phyloP scores from a whole-genome alignment of 1,140 invertebrate species.

The Delia radicum region DNA sequence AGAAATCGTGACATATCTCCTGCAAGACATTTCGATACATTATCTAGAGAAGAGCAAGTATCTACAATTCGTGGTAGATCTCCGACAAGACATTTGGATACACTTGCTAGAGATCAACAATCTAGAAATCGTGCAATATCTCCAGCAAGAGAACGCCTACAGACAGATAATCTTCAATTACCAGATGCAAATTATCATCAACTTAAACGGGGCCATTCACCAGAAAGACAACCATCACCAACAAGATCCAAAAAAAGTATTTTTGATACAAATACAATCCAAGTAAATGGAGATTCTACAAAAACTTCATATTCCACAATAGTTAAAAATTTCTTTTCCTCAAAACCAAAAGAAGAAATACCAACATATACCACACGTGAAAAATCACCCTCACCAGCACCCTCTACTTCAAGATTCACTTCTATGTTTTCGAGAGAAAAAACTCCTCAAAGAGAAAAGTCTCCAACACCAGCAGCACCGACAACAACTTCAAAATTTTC shows the following conservation, averaged over 20 bases:
- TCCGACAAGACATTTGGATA: neutral
- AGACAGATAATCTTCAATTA: neutral
- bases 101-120: neutral
- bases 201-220: constrained; percentile 46
- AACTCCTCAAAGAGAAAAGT: constrained; percentile 36
- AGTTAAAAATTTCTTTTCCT: constrained; percentile 45
- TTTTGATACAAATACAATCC: constrained; percentile 13
- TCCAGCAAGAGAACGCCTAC: neutral
- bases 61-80: neutral
- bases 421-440: neutral
- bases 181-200: constrained; percentile 13
- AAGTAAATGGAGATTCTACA: constrained; percentile 30
- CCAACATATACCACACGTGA: constrained; percentile 10
- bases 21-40: neutral
- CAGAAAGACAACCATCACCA: constrained; percentile 41
- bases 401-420: neutral
- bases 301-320: constrained; percentile 45
- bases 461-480: constrained; percentile 34
- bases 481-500: neutral
- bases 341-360: constrained; percentile 28
- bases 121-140: neutral
- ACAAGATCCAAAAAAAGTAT: constrained; percentile 27
- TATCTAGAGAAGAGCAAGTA: neutral
- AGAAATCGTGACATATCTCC: neutral
- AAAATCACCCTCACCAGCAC: constrained; percentile 34